Percentiles rank a stretch among this genome's conserved stretches.
These are phyloP conservation scores for Sylvilagus floridanus DNA, from an alignment of 2,797 vertebrate genomes.

Conservation along the genomic window DNA sequence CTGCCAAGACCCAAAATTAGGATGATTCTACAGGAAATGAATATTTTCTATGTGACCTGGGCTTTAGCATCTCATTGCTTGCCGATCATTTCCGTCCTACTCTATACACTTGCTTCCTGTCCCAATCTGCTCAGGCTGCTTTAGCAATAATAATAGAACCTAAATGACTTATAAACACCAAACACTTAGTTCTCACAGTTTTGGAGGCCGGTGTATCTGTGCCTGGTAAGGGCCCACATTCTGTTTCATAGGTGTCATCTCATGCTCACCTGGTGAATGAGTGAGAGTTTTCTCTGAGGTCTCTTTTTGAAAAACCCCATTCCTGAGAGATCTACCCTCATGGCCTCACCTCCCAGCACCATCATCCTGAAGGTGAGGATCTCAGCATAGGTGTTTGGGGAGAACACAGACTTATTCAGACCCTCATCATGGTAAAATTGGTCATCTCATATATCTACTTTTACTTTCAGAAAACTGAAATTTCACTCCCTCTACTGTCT, in stretches of 20 bases:
- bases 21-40: not conserved
- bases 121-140: not conserved
- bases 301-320: not conserved
- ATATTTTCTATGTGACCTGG: not conserved
- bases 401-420: not conserved
- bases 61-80: not conserved
- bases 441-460: not conserved
- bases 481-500: not conserved
- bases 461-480: not conserved
- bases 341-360: not conserved
- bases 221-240: not conserved
- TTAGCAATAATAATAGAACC: not conserved
- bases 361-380: not conserved
- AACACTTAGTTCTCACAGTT: not conserved
- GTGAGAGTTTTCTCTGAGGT: not conserved
- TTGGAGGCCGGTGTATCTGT: not conserved
- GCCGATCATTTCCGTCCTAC: not conserved
- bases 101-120: not conserved
- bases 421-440: not conserved
- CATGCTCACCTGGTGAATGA: not conserved
- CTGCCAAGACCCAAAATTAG: slow-evolving; percentile 15
- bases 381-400: not conserved
- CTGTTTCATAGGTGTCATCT: not conserved
- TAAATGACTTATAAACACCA: not conserved
- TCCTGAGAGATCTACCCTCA: not conserved